phyloP scores from a whole-genome alignment of 2,113 vertebrate species.

The Cyprinus carpio region DNA sequence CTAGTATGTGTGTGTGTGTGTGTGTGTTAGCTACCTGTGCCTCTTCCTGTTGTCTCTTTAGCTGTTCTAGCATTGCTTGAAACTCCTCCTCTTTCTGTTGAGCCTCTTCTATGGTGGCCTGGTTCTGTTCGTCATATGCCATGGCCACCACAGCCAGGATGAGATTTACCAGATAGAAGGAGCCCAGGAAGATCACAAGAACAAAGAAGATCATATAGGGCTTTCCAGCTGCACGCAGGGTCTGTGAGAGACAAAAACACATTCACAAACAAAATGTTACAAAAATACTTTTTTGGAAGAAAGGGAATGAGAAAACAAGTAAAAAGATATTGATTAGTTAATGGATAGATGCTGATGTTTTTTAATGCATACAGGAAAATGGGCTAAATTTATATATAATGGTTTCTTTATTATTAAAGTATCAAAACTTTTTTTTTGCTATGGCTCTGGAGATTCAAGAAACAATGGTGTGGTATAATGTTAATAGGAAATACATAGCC shows the following conservation, averaged over 20 bases:
- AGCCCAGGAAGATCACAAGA: too few relatives aligned
- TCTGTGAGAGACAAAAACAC: constrained; percentile 72
- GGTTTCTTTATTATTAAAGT: too few relatives aligned
- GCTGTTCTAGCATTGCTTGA: constrained; percentile 94
- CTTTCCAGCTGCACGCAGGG: constrained; percentile 92
- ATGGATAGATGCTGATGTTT: not conserved
- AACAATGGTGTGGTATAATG: not conserved
- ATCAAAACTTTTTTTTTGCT: not conserved
- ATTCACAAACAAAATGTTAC: not conserved
- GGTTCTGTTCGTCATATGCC: too few relatives aligned
- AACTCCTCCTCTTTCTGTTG: constrained; percentile 96
- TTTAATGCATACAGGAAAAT: not conserved
- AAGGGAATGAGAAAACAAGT: not conserved
- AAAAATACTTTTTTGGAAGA: not conserved
- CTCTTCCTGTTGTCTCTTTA: constrained; percentile 96
- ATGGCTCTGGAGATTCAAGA: not conserved
- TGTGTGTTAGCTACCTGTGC: constrained; percentile 79
- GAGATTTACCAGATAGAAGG: too few relatives aligned
- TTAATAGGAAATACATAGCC: not conserved
- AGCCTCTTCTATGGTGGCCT: constrained; percentile 90
- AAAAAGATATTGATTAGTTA: not conserved
- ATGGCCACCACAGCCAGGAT: too few relatives aligned
- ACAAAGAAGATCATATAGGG: constrained; percentile 86
- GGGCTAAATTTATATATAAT: too few relatives aligned
- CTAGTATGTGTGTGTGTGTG: not conserved